phyloP scores from a whole-genome alignment of 2,888 invertebrate genomes.

The Trachelus stipa region DNA sequence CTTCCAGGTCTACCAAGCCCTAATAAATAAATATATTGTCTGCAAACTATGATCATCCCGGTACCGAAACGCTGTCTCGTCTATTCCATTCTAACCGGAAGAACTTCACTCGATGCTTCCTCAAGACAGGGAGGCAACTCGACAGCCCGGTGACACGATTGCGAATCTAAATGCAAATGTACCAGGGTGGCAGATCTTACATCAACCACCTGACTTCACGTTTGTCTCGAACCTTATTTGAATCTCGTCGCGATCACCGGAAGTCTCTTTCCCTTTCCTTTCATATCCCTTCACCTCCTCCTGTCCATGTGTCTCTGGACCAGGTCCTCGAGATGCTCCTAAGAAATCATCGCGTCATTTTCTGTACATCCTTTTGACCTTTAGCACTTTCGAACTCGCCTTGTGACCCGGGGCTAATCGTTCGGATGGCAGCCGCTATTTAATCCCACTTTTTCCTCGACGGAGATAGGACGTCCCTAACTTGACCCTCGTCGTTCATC shows the following conservation, averaged over 20 bases:
- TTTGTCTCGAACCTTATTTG: neutral
- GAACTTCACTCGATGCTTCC: neutral
- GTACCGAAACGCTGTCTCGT: neutral
- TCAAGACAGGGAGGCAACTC: neutral
- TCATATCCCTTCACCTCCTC: neutral
- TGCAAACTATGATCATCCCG: neutral
- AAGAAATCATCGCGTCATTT: neutral
- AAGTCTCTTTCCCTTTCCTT: neutral
- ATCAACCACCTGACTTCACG: neutral
- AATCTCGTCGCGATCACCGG: neutral
- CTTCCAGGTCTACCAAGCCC: neutral
- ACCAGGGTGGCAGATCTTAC: slow-evolving; percentile 7
- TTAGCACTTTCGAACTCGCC: neutral
- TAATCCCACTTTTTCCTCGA: neutral
- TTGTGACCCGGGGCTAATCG: neutral
- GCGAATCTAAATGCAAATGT: slow-evolving; percentile 29
- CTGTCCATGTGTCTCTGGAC: neutral
- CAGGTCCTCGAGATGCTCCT: neutral
- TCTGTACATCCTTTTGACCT: neutral
- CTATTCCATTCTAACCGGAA: neutral
- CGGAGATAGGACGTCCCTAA: neutral
- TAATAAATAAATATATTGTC: neutral
- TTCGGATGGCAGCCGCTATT: neutral
- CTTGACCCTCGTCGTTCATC: neutral
- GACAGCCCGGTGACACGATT: slow-evolving; percentile 23